phyloP scores from a whole-genome alignment of 2,113 vertebrate species.

The Onychorhynchus coronatus region DNA sequence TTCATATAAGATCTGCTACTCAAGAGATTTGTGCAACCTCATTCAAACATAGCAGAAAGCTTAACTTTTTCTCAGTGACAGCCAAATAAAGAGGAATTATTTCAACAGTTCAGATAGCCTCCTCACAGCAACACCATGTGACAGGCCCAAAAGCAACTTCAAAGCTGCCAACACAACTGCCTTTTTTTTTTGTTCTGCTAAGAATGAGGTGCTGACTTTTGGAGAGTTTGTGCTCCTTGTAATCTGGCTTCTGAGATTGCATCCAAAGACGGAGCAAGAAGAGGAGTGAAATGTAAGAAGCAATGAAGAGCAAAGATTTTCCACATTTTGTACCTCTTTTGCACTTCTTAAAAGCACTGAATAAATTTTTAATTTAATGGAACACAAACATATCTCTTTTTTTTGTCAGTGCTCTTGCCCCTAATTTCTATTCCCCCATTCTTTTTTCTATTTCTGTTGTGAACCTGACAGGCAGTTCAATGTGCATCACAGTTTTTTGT shows the following conservation, averaged over 20 bases:
- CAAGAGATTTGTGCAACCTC: not conserved
- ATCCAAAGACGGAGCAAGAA: not conserved
- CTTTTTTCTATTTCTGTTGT: not conserved
- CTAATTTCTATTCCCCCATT: not conserved
- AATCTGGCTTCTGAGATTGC: not conserved
- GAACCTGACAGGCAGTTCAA: not conserved
- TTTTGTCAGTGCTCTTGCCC: not conserved
- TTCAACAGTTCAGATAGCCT: slow-evolving; percentile 40
- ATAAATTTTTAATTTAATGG: not conserved
- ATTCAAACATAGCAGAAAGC: not conserved
- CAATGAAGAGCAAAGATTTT: not conserved
- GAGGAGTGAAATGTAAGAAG: not conserved
- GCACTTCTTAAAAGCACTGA: not conserved
- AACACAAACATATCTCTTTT: not conserved
- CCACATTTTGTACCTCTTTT: not conserved
- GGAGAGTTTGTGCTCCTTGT: not conserved
- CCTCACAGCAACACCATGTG: slow-evolving; percentile 8
- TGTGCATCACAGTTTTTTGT: not conserved
- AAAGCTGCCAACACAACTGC: slow-evolving; percentile 34
- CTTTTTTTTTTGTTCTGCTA: slow-evolving; percentile 21
- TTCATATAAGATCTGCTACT: not conserved
- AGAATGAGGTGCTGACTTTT: not conserved
- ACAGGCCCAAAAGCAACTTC: slow-evolving; percentile 40
- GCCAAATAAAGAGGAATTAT: slow-evolving; percentile 27
- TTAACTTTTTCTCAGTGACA: slow-evolving; percentile 11